Evolutionary conservation across 2,113 vertebrate genomes (phyloP).

Genomic region (Clarias batrachus): DNA sequence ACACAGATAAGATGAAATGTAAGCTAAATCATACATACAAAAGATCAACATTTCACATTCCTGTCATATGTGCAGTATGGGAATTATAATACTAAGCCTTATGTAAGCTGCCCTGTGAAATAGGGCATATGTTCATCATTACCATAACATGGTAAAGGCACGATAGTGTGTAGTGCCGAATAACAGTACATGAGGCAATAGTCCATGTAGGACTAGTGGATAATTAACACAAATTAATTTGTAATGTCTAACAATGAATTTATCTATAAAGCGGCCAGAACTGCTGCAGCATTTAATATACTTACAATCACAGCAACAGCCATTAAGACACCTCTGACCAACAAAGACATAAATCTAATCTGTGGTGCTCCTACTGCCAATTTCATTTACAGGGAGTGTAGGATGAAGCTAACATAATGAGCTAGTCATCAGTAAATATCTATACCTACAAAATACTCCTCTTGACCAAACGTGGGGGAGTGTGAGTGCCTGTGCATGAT

Average conservation of each 20-base stretch:
- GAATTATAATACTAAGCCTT: neutral
- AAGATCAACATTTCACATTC: neutral
- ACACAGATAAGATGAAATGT: neutral
- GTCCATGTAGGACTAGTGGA: neutral
- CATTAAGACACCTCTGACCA: neutral
- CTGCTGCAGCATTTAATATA: neutral
- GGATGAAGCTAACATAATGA: neutral
- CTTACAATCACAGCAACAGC: neutral
- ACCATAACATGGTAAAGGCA: neutral
- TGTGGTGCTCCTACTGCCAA: neutral
- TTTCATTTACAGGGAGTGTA: neutral
- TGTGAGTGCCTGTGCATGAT: neutral
- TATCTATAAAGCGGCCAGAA: neutral
- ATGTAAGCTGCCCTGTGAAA: neutral
- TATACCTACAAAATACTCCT: neutral
- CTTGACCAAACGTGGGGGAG: neutral
- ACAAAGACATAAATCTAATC: neutral
- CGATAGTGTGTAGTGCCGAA: neutral
- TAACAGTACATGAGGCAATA: neutral
- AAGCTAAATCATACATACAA: neutral
- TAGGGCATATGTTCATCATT: neutral
- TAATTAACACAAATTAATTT: neutral
- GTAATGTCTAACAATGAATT: neutral
- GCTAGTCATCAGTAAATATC: neutral
- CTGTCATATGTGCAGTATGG: neutral